Evolutionary conservation across 2,113 vertebrate genomes (phyloP).

Genomic region (Daboia siamensis): DNA sequence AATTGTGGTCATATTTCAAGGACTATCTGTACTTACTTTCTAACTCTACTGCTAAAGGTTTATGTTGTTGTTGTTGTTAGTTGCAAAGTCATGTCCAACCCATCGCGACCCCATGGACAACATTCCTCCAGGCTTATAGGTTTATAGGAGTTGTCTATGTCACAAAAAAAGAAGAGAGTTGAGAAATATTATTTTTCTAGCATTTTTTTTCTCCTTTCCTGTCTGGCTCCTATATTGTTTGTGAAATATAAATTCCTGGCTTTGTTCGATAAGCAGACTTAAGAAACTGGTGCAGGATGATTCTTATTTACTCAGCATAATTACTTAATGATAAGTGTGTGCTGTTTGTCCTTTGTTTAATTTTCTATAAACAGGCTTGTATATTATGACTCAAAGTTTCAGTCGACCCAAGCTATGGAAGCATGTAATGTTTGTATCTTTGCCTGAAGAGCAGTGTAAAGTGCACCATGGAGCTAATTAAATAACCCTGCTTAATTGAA

Average conservation of each 20-base stretch:
- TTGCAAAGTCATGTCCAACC: too few species aligned
- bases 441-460: slow-evolving; percentile 10
- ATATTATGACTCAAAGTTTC: not conserved
- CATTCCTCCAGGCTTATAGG: too few species aligned
- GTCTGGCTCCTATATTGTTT: not conserved
- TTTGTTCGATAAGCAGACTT: slow-evolving; percentile 2
- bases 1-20: not conserved
- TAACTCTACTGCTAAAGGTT: not conserved
- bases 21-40: not conserved
- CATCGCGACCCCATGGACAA: too few species aligned
- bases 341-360: not conserved
- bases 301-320: slow-evolving; percentile 18
- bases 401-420: not conserved
- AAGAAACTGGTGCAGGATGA: slow-evolving; percentile 5
- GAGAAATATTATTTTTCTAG: not conserved
- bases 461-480: slow-evolving; percentile 15
- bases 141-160: not conserved
- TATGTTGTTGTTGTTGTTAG: not conserved
- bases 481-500: slow-evolving; percentile 25
- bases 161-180: not conserved
- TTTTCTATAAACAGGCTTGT: not conserved
- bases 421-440: not conserved
- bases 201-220: not conserved
- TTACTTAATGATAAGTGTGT: not conserved
- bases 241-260: slow-evolving; percentile 4